Evolutionary conservation across 2,113 vertebrate genomes (phyloP).

Genomic region (Desmodus rotundus): DNA sequence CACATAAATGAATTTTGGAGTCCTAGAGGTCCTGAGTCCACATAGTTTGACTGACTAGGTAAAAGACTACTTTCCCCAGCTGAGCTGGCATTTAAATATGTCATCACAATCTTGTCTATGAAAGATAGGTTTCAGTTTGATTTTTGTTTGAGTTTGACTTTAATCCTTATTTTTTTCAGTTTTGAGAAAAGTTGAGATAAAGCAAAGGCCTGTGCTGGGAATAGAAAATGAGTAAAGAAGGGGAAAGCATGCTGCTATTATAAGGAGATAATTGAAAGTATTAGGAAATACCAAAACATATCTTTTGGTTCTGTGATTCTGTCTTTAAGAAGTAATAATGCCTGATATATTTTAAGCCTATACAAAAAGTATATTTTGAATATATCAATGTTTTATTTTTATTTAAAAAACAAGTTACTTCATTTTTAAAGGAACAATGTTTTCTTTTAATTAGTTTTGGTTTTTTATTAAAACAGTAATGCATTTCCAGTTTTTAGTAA

Average conservation of each 20-base stretch:
- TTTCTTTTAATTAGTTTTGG: neutral
- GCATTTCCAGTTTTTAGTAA: neutral
- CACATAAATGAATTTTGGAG: neutral
- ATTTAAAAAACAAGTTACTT: neutral
- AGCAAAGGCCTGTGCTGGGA: neutral
- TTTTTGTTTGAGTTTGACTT: neutral
- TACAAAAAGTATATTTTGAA: slow-evolving; percentile 9
- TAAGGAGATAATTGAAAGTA: neutral
- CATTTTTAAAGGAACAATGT: neutral
- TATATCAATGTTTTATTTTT: neutral
- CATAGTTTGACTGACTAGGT: neutral
- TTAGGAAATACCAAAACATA: neutral
- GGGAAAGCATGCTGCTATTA: neutral
- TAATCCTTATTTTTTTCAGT: neutral
- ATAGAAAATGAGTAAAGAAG: neutral
- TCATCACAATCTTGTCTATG: neutral
- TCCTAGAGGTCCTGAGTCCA: neutral
- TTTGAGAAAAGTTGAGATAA: neutral
- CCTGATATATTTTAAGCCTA: neutral
- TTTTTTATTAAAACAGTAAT: neutral
- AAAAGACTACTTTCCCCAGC: neutral
- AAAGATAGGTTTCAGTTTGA: neutral
- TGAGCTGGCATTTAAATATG: neutral
- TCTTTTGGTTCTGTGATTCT: neutral
- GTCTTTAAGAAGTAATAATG: neutral